Percentiles rank a stretch among this genome's conserved stretches.
These are phyloP conservation scores for Oceanodroma leucorhoa DNA, from an alignment of 2,797 vertebrate genomes.

Conservation along the genomic window DNA sequence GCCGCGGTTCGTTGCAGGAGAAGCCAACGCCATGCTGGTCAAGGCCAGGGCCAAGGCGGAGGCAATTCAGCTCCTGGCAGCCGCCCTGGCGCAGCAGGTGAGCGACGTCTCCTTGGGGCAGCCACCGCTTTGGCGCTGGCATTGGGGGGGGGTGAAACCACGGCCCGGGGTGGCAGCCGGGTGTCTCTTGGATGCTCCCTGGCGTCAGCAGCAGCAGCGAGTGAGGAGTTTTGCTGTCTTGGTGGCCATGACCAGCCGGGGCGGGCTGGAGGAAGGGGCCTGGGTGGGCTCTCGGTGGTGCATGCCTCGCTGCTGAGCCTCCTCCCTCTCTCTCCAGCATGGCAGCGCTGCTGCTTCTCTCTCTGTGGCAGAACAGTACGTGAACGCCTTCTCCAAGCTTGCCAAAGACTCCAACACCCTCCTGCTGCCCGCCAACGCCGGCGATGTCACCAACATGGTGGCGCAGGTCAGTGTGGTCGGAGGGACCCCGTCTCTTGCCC, in stretches of 20 bases:
- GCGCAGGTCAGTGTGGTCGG: slow-evolving; percentile 81
- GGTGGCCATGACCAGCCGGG: fast-evolving
- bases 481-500: fast-evolving
- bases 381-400: slow-evolving; percentile 90
- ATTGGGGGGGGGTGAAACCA: background rate
- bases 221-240: background rate
- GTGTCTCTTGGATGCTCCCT: fast-evolving
- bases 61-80: slow-evolving; percentile 87
- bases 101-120: background rate
- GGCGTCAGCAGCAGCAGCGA: fast-evolving
- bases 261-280: fast-evolving
- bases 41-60: slow-evolving; percentile 92
- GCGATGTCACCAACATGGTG: slow-evolving; percentile 90
- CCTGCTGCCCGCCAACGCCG: slow-evolving; percentile 87
- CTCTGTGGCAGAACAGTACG: slow-evolving; percentile 92
- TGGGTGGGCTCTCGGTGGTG: background rate
- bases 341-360: slow-evolving; percentile 89
- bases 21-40: slow-evolving; percentile 89
- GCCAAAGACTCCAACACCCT: slow-evolving; percentile 94
- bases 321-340: slow-evolving; percentile 71
- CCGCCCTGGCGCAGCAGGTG: slow-evolving; percentile 87
- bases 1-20: slow-evolving; percentile 75
- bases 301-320: fast-evolving
- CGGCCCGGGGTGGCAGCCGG: fast-evolving
- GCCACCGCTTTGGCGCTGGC: background rate